Conservation (phyloP, 1,140 invertebrate genomes). For the Drosophila albomicans region DNA sequence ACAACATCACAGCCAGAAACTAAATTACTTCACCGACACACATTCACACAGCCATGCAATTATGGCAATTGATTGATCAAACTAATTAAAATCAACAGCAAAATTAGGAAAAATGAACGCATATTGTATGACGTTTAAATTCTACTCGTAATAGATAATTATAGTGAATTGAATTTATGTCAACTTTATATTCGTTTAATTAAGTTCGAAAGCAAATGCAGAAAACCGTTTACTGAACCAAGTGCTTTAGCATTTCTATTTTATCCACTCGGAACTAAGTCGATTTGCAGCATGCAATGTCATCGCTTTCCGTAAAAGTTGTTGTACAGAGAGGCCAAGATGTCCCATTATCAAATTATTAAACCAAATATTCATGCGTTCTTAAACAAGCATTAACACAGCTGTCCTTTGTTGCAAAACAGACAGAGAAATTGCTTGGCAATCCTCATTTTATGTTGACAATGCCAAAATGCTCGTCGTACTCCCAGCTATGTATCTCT, state of each 20-base stretch:
- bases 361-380: not conserved
- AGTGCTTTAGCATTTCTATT: no score
- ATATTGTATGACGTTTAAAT: no score
- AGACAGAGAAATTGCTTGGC: constrained; percentile 3
- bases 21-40: constrained; percentile 2
- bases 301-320: not conserved
- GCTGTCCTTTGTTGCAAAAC: not conserved
- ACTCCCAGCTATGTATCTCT: not conserved
- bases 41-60: constrained; percentile 1
- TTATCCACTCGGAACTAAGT: no score
- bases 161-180: not conserved
- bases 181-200: no score
- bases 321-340: not conserved
- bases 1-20: constrained; percentile 4
- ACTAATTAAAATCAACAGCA: not conserved
- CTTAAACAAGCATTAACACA: constrained; percentile 3
- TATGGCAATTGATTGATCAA: constrained; percentile 21
- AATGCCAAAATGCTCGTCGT: constrained; percentile 45
- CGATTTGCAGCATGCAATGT: not conserved
- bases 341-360: constrained; percentile 13
- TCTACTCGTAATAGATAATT: no score
- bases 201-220: no score
- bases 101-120: not conserved
- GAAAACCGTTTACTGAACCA: no score
- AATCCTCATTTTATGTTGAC: constrained; percentile 29